These are phyloP conservation scores for Nasonia giraulti DNA, from an alignment of 1,140 invertebrate genomes.

Conservation along the genomic window DNA sequence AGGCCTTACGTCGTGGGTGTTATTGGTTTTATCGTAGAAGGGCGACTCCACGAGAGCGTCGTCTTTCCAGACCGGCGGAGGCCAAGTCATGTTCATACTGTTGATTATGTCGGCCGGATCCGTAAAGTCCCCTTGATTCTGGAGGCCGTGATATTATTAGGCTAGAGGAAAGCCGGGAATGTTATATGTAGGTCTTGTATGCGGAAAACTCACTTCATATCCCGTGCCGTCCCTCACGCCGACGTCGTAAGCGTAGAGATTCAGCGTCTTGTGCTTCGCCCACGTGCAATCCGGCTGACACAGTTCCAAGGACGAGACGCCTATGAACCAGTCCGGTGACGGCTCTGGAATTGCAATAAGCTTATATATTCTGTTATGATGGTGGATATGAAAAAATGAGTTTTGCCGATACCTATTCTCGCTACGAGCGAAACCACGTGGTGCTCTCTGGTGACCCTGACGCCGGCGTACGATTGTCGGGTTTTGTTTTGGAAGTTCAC, in stretches of 20 bases:
- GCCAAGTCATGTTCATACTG: slow-evolving; percentile 87
- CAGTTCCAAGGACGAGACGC: slow-evolving; percentile 93
- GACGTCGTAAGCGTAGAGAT: slow-evolving; percentile 97
- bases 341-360: slow-evolving; percentile 78
- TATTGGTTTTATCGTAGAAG: slow-evolving; percentile 85
- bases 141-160: too few species aligned
- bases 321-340: slow-evolving; percentile 98
- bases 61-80: slow-evolving; percentile 74
- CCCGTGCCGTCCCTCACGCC: slow-evolving; percentile 95
- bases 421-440: slow-evolving; percentile 96
- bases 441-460: slow-evolving; percentile 93
- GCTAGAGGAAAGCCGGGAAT: too few species aligned
- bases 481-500: slow-evolving; percentile 95
- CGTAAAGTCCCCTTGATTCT: slow-evolving; percentile 83
- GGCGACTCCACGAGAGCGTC: slow-evolving; percentile 87
- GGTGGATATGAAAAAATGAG: background rate
- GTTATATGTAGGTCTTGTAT: background rate
- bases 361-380: background rate
- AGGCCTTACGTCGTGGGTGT: slow-evolving; percentile 89
- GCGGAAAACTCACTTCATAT: slow-evolving; percentile 83
- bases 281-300: slow-evolving; percentile 95
- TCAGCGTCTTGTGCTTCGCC: slow-evolving; percentile 89
- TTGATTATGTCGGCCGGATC: slow-evolving; percentile 88
- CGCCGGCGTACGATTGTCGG: slow-evolving; percentile 93
- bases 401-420: slow-evolving; percentile 80